These are phyloP conservation scores for Drosophila grimshawi DNA, from an alignment of 1,140 invertebrate species.

Conservation along the genomic window DNA sequence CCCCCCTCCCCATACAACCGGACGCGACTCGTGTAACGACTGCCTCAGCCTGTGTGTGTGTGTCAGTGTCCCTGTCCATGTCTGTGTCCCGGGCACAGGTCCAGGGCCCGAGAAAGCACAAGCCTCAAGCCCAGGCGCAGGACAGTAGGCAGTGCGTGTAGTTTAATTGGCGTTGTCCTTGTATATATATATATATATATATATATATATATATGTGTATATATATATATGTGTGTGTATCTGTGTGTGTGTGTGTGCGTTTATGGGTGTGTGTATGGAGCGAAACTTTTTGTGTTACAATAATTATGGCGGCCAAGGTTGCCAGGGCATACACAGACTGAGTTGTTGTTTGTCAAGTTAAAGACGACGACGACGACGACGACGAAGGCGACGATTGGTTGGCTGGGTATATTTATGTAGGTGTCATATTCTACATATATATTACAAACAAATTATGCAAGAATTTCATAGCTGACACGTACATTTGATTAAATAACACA, in stretches of 20 bases:
- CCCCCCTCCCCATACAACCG: constrained; percentile 1
- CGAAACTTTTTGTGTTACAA: constrained; percentile 81
- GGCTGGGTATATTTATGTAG: constrained; percentile 3
- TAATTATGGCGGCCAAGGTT: constrained; percentile 81
- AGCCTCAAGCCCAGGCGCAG: constrained; percentile 24
- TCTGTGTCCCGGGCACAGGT: constrained; percentile 30
- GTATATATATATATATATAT: constrained; percentile 16
- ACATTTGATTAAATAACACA: neutral
- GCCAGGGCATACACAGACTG: constrained; percentile 37
- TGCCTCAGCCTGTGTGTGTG: constrained; percentile 10
- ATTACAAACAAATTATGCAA: neutral
- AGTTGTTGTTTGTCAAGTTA: constrained; percentile 34
- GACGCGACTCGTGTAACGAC: constrained; percentile 44
- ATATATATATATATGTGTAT: constrained; percentile 22
- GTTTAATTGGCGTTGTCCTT: constrained; percentile 72
- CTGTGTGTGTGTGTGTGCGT: constrained; percentile 31
- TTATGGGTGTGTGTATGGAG: constrained; percentile 70
- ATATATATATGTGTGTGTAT: constrained; percentile 17
- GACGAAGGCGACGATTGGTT: constrained; percentile 7
- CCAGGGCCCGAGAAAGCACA: neutral
- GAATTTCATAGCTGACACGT: neutral
- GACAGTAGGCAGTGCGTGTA: constrained; percentile 65
- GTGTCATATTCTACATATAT: constrained; percentile 41
- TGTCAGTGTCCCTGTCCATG: constrained; percentile 21
- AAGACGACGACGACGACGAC: constrained; percentile 30